Evolutionary conservation across 2,888 invertebrate species (phyloP).

Genomic region (Pollenia griseotomentosa): DNA sequence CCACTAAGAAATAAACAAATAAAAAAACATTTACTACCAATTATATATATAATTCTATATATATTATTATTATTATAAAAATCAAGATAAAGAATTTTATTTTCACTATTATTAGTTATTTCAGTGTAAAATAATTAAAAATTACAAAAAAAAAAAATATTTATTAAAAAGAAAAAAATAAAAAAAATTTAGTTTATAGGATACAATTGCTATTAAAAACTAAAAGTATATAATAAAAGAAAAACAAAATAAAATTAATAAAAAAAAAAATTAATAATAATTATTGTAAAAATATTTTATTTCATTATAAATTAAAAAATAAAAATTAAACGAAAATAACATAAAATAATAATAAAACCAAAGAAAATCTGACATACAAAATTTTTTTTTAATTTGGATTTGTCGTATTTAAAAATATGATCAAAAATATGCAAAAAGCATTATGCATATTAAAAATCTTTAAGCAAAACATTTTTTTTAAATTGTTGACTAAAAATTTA

Average conservation of each 20-base stretch:
- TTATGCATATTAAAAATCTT: no score
- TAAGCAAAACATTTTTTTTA: no score
- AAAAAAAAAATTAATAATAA: conserved; percentile 49
- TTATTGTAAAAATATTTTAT: conserved; percentile 65
- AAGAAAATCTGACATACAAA: conserved; percentile 39
- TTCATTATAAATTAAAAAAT: conserved; percentile 59
- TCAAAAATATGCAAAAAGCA: no score
- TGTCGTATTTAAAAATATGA: no score
- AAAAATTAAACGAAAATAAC: conserved; percentile 32
- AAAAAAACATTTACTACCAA: conserved; percentile 60
- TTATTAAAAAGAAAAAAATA: conserved; percentile 67
- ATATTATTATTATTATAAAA: conserved; percentile 50
- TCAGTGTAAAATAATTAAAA: conserved; percentile 69
- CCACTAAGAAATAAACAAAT: conserved; percentile 42
- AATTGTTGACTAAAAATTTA: no score
- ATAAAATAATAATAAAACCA: conserved; percentile 53
- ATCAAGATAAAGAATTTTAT: conserved; percentile 40
- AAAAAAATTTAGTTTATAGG: conserved; percentile 70
- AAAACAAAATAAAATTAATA: conserved; percentile 50
- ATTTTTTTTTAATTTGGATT: background rate
- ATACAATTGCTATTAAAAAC: conserved; percentile 70
- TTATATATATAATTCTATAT: conserved; percentile 39
- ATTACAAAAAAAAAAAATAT: conserved; percentile 22
- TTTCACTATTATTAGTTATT: conserved; percentile 63
- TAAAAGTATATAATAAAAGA: conserved; percentile 38